Percentiles rank a stretch among this genome's conserved stretches.
Evolutionary conservation across 2,113 vertebrate species (phyloP).

Genomic region (Plotosus lineatus): DNA sequence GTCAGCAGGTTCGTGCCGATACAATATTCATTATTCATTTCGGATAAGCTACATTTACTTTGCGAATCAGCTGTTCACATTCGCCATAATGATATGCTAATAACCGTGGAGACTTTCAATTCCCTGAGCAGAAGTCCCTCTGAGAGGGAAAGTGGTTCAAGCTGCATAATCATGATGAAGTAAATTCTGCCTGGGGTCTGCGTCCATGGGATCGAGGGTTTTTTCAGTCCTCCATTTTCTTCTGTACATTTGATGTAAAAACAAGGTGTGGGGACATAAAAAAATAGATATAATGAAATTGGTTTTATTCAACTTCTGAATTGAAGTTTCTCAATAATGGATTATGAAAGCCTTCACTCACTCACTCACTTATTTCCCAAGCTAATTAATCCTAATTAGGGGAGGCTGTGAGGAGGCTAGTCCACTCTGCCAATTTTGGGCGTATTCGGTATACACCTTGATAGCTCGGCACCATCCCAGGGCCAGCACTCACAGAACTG

Average conservation of each 20-base stretch:
- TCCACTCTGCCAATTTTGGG: too few relatives aligned
- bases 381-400: too few relatives aligned
- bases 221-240: constrained; percentile 34
- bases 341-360: background rate
- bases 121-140: constrained; percentile 45
- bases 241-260: constrained; percentile 37
- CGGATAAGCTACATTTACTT: constrained; percentile 64
- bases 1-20: constrained; percentile 48
- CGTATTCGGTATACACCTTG: too few relatives aligned
- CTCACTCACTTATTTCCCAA: too few relatives aligned
- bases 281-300: too few relatives aligned
- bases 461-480: too few relatives aligned
- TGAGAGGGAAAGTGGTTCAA: constrained; percentile 46
- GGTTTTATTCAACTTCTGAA: background rate
- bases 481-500: too few relatives aligned
- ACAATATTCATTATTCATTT: constrained; percentile 64
- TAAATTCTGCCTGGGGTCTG: constrained; percentile 29
- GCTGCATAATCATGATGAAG: constrained; percentile 47
- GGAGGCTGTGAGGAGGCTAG: too few relatives aligned
- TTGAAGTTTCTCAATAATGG: background rate
- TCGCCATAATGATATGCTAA: constrained; percentile 66
- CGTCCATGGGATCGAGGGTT: background rate
- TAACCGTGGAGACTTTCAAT: constrained; percentile 56
- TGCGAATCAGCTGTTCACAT: constrained; percentile 63
- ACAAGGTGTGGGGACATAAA: background rate